Conservation (phyloP, 37 sponge, comb jelly and placozoan genomes). For the Bolinopsis microptera region DNA sequence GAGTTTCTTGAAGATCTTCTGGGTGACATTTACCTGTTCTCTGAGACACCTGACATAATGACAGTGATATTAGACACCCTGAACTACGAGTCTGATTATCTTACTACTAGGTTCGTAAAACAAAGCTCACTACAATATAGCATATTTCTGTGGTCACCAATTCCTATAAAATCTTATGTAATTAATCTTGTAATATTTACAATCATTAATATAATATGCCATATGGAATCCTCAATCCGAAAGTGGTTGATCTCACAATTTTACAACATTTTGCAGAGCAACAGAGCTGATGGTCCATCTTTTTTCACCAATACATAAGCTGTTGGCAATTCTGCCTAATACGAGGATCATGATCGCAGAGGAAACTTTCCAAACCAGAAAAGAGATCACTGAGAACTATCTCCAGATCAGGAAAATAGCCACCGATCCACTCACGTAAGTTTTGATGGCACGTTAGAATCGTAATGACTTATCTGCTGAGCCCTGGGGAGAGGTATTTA, state of each 20-base stretch:
- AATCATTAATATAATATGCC: no score
- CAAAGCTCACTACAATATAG: no score
- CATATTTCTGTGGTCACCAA: no score
- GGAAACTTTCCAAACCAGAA: not conserved
- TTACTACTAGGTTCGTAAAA: slow-evolving; percentile 41
- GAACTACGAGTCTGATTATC: slow-evolving; percentile 42
- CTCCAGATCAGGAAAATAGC: not conserved
- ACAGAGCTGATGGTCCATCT: slow-evolving; percentile 37
- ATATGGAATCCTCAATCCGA: no score
- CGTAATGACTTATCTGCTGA: no score
- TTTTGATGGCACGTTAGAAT: not conserved
- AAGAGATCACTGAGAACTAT: slow-evolving; percentile 16
- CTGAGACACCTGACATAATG: slow-evolving; percentile 55
- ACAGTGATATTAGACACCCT: not conserved
- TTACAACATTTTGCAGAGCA: no score
- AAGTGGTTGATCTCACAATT: no score
- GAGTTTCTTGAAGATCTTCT: slow-evolving; percentile 32
- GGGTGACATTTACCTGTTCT: slow-evolving; percentile 24
- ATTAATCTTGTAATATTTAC: no score
- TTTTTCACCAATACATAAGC: slow-evolving; percentile 37
- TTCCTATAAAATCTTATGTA: no score
- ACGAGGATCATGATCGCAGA: slow-evolving; percentile 62
- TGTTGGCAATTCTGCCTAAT: not conserved
- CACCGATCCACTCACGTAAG: slow-evolving; percentile 45
- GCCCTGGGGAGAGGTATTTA: no score